These are phyloP conservation scores for Elanus axillaris DNA, from an alignment of 2,113 vertebrate genomes.

Conservation along the genomic window DNA sequence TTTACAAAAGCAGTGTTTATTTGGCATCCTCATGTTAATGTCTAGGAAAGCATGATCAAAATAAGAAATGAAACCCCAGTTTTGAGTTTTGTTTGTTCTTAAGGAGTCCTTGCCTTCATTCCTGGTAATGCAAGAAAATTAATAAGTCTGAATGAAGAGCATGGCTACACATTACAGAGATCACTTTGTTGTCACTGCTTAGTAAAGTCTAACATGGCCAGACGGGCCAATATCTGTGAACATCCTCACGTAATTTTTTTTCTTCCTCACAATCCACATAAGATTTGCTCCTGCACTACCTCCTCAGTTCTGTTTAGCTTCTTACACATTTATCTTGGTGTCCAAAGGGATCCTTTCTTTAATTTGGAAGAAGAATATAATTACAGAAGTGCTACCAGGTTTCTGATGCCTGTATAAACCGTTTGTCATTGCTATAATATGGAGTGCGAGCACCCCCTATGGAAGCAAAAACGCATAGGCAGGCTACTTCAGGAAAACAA, in stretches of 20 bases:
- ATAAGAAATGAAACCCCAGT: background rate
- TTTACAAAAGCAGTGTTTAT: background rate
- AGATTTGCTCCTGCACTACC: background rate
- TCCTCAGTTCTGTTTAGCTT: background rate
- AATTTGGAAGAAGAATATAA: background rate
- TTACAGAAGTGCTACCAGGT: background rate
- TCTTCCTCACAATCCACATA: background rate
- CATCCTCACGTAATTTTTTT: too few species aligned
- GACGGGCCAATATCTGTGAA: too few species aligned
- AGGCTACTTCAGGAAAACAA: background rate
- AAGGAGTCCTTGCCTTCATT: background rate
- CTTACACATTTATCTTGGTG: background rate
- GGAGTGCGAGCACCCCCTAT: background rate
- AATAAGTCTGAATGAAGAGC: background rate
- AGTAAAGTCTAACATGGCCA: background rate
- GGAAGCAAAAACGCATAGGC: background rate
- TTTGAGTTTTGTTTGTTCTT: background rate
- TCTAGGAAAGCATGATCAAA: background rate
- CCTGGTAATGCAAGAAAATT: background rate
- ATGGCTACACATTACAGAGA: rapidly evolving
- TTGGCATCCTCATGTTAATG: background rate
- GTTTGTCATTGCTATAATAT: rapidly evolving
- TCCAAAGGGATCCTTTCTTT: background rate
- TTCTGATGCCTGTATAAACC: background rate
- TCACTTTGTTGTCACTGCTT: background rate